Evolutionary conservation across 2,888 invertebrate species (phyloP), one percentile per base, ranked within the genome.

Genomic region (Linnaemya tessellans): DNA sequence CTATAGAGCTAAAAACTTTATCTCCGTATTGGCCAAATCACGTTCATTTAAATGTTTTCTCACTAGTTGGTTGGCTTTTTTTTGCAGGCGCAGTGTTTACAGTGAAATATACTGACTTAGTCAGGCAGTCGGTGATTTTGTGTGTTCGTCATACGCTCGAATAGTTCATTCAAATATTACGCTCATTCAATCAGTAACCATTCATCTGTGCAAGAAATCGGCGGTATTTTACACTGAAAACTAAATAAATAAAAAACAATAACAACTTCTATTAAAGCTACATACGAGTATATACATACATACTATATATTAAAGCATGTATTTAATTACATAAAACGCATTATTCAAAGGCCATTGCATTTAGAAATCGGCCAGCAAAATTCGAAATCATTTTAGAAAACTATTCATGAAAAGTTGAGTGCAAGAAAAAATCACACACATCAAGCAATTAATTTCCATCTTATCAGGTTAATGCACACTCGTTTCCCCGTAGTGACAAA

Each of bases 1-100:
- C 60, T 74, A 65, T 82, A 73, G 65, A 78, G 78, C 64, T 71
- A 15, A 38, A 78, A 38, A 25, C 22, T 15, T 58, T 67, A 56
- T 67, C 43, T 77, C n/a, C n/a, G 13, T 38, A n/a, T 38, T 41
- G 49, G 62, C 62, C 68, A 79, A 62, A 71, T 79, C 79, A 62
- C 43, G 43, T 79, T 46, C 18, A 51, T 79, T 60, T 68, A 18
- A 68, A 25, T 49, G 58, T 60, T 62, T 70, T 82, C 78, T 78
- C 60, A 73, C 65, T 65, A 73, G 67, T 60, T 75, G 65, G 5
- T 58, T 67, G 35, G 20, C 30, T 30, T 46, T 54, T 46, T 54
- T 73, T 49, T 56, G 22, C 30, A 46, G 30, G 22, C 20, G 56
- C 41, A 67, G 43, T 51, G 51, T 64, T 81, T 56, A 65, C 56